Base-by-base conservation (phyloP, 2,888 invertebrate species). In the Patella depressa region DNA sequence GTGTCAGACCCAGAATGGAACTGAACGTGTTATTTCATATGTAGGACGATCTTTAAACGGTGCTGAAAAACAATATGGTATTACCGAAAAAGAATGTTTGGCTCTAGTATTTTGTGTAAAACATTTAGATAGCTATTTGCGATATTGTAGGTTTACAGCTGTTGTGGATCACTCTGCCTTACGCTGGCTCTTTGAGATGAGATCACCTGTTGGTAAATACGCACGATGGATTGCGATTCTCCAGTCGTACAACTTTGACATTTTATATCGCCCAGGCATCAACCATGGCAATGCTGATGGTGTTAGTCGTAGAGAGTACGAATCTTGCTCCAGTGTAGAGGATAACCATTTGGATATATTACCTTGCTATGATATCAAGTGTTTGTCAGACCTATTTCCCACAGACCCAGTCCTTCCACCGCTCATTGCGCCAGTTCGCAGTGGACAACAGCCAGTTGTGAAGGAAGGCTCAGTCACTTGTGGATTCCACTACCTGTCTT, bases 71-170 rank as follows among this genome's bases (percentile, higher is more conserved):
- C 53, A 74, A 75, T 65, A 75, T 34, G 17, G 71, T 53, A 53
- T 73, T 53, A 75, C 71, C 17, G 19, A 72, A 24, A 78, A 78
- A 74, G 74, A 78, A 65, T 74, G 74, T 65, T 55, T 78, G 19
- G 75, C 78, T 57, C 71, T 75, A 53, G 71, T 78, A n/a, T 34
- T 59, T 57, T 74, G 74, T n/a, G 45, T 78, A 11, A 78, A 75
- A 59, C 53, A 17, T n/a, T 78, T 78, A 19, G 72, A 78, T 15
- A 29, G 17, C 2, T 75, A 71, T 57, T 24, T 75, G 17, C 53
- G 55, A 59, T 74, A 65, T 59, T 74, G 72, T n/a, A 71, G 15
- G 24, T 55, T 78, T 17, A 24, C 65, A 19, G 24, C 72, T 12
- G 65, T 71, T 7, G 72, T 72, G 17, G 71, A 76, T 19, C 70